These are phyloP conservation scores for Stomatorhinus ivindoensis DNA, from an alignment of 2,113 vertebrate genomes.

Conservation along the genomic window DNA sequence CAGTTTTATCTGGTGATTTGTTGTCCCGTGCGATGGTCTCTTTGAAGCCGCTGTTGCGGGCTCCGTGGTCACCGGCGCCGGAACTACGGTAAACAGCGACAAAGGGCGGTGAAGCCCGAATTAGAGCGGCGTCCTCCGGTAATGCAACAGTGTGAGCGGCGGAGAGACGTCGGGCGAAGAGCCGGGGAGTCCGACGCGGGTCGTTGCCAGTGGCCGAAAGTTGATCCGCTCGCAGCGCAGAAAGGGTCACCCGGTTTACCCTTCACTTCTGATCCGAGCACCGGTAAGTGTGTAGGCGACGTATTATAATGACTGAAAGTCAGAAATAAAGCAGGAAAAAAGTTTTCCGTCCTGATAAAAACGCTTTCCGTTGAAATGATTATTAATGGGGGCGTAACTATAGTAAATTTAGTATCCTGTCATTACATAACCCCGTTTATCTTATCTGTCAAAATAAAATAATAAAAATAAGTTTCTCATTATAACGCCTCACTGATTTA, in stretches of 20 bases:
- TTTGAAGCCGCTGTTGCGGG: background rate
- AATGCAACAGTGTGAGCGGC: background rate
- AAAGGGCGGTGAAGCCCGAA: background rate
- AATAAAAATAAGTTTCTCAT: background rate
- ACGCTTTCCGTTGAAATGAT: background rate
- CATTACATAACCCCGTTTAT: background rate
- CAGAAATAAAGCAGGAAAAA: background rate
- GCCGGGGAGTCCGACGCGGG: slow-evolving; percentile 16
- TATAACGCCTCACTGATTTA: background rate
- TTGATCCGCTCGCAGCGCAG: slow-evolving; percentile 12
- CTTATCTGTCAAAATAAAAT: background rate
- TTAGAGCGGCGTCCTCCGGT: background rate
- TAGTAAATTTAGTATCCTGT: background rate
- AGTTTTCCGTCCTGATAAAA: background rate
- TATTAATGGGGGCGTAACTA: background rate
- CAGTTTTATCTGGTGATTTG: background rate
- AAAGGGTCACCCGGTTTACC: slow-evolving; percentile 19
- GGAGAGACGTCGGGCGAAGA: slow-evolving; percentile 7
- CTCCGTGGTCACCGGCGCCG: background rate
- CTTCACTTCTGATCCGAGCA: slow-evolving; percentile 9
- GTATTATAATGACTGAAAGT: background rate
- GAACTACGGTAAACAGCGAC: background rate
- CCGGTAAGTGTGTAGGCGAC: background rate
- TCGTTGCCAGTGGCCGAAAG: background rate
- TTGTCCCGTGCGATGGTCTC: background rate